phyloP scores from a whole-genome alignment of 2,888 invertebrate species.

The Scaptomyza polygonia region DNA sequence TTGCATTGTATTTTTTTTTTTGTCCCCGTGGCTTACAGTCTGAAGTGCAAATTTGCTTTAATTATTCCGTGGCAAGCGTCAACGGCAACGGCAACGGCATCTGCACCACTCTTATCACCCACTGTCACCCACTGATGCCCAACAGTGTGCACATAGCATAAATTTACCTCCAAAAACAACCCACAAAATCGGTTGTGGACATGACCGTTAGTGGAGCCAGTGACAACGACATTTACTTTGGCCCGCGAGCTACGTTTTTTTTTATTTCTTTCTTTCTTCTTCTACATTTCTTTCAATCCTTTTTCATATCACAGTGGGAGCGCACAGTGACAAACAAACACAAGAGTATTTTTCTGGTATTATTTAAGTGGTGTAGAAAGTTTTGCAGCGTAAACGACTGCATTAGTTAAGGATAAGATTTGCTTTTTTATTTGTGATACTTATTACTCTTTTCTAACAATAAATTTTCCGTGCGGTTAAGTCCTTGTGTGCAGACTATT shows the following conservation, averaged over 20 bases:
- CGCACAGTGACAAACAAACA: not conserved
- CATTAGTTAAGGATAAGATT: conserved; percentile 28
- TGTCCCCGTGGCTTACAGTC: conserved; percentile 73
- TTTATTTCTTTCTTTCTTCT: conserved; percentile 30
- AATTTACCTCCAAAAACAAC: conserved; percentile 4
- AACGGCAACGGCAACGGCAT: conserved; percentile 53
- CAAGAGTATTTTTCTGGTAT: conserved; percentile 17
- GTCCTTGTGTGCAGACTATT: not conserved
- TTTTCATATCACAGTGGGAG: not conserved
- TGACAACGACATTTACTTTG: conserved; percentile 69
- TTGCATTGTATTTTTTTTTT: conserved; percentile 71
- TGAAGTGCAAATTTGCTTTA: conserved; percentile 84
- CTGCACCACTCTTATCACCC: conserved; percentile 51
- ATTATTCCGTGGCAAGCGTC: conserved; percentile 78
- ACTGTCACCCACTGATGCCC: conserved; percentile 21
- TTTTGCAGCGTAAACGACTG: conserved; percentile 19
- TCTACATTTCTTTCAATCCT: conserved; percentile 29
- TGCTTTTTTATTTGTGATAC: not conserved
- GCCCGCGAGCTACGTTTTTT: conserved; percentile 43
- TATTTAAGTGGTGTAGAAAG: conserved; percentile 5
- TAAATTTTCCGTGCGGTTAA: not conserved
- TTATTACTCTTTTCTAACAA: not conserved
- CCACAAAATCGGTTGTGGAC: conserved; percentile 16
- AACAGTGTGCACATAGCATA: conserved; percentile 13
- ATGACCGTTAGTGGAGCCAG: conserved; percentile 29